Conservation (phyloP, 2,797 vertebrate genomes). For the Tragopan temminckii region DNA sequence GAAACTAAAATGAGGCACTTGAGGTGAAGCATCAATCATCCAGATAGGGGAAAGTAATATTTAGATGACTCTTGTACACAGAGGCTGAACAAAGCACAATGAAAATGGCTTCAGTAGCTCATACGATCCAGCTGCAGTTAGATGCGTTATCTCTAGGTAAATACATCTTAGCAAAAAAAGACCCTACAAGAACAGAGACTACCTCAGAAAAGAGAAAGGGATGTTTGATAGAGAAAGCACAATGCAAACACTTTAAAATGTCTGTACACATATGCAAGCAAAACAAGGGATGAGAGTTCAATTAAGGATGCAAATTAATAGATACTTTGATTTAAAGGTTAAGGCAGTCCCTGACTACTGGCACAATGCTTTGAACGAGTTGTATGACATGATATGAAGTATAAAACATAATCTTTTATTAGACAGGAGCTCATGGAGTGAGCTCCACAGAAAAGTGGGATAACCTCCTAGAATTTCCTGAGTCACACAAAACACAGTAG, state of each 20-base stretch:
- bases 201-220: not conserved
- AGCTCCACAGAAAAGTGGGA: not conserved
- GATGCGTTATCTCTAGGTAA: not conserved
- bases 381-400: not conserved
- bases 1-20: constrained; percentile 42
- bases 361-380: not conserved
- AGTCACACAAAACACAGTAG: not conserved
- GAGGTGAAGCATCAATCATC: constrained; percentile 57
- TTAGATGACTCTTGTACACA: constrained; percentile 42
- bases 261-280: not conserved
- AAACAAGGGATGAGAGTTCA: not conserved
- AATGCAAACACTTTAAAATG: not conserved
- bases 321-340: not conserved
- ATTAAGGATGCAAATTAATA: not conserved
- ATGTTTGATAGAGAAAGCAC: not conserved
- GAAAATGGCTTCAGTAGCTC: not conserved
- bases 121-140: not conserved
- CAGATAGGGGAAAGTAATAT: constrained; percentile 38
- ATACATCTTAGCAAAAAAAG: not conserved
- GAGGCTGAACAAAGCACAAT: constrained; percentile 3
- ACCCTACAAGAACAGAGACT: not conserved
- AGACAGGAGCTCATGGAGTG: not conserved
- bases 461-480: not conserved
- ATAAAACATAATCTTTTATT: not conserved
- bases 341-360: not conserved